A percentile compares a stretch with the other conserved stretches of the same genome.
phyloP scores from a whole-genome alignment of 2,888 invertebrate species.

The Blomia tropicalis region DNA sequence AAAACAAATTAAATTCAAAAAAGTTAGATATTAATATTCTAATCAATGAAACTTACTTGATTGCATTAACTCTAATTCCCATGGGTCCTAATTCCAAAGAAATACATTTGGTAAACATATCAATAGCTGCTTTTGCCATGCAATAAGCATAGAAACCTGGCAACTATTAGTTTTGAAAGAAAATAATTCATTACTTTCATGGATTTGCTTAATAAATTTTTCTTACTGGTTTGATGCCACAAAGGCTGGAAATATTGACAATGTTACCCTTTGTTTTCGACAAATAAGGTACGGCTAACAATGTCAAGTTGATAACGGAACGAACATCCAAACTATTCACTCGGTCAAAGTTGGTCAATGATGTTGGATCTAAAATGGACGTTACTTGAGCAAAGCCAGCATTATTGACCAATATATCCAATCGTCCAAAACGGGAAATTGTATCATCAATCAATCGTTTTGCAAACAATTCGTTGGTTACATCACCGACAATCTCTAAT shows the following conservation, averaged over 20 bases:
- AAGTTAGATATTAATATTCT: neutral
- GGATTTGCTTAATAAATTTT: neutral
- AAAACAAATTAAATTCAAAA: neutral
- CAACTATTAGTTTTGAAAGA: neutral
- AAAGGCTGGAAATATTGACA: conserved; percentile 16
- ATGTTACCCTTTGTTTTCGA: conserved; percentile 17
- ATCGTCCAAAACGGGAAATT: conserved; percentile 4
- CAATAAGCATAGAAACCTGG: conserved; percentile 16
- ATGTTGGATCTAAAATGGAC: conserved; percentile 6
- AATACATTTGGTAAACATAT: conserved; percentile 14
- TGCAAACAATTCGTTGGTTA: conserved; percentile 2
- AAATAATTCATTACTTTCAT: neutral
- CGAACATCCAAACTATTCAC: conserved; percentile 2
- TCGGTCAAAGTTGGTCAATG: conserved; percentile 1
- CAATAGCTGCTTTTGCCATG: conserved; percentile 17
- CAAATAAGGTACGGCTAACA: conserved; percentile 14
- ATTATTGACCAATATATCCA: conserved; percentile 24
- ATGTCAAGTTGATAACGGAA: conserved; percentile 9
- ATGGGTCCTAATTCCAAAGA: conserved; percentile 11
- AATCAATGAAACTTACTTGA: conserved; percentile 7
- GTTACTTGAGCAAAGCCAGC: conserved; percentile 1
- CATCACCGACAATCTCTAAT: conserved; percentile 19
- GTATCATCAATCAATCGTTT: conserved; percentile 12
- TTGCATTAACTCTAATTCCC: conserved; percentile 16
- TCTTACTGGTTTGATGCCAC: conserved; percentile 1